Conservation (phyloP, 2,888 invertebrate species). For the Amphipoea oculea region DNA sequence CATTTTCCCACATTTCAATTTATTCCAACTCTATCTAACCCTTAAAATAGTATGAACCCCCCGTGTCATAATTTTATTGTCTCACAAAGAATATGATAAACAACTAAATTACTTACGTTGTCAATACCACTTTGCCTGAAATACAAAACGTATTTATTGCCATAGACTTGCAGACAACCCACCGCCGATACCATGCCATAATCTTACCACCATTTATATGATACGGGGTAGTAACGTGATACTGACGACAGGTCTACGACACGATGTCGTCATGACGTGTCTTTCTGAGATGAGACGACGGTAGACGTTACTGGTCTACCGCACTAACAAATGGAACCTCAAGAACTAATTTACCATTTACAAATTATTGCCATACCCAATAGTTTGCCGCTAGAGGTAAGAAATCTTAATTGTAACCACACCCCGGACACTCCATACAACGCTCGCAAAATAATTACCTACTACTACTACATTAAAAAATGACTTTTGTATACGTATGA, state of each 20-base stretch:
- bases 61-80: background rate
- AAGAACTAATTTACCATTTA: too few relatives aligned
- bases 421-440: too few relatives aligned
- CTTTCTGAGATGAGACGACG: background rate
- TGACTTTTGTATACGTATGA: too few relatives aligned
- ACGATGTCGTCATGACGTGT: conserved; percentile 2
- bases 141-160: conserved; percentile 36
- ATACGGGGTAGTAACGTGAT: conserved; percentile 6
- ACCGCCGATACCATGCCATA: conserved; percentile 9
- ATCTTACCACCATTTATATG: conserved; percentile 16
- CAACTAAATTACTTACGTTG: background rate
- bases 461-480: too few relatives aligned
- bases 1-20: background rate
- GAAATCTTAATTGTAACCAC: too few relatives aligned
- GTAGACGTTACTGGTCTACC: too few relatives aligned
- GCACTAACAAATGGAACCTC: too few relatives aligned
- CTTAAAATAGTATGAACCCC: background rate
- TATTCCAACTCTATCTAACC: background rate
- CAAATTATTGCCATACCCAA: too few relatives aligned
- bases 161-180: conserved; percentile 38
- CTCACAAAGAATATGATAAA: conserved; percentile 1
- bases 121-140: conserved; percentile 22
- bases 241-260: background rate
- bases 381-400: too few relatives aligned
- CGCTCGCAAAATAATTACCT: too few relatives aligned